Evolutionary conservation across 2,113 vertebrate species (phyloP).

Genomic region (Rafetus swinhoei): DNA sequence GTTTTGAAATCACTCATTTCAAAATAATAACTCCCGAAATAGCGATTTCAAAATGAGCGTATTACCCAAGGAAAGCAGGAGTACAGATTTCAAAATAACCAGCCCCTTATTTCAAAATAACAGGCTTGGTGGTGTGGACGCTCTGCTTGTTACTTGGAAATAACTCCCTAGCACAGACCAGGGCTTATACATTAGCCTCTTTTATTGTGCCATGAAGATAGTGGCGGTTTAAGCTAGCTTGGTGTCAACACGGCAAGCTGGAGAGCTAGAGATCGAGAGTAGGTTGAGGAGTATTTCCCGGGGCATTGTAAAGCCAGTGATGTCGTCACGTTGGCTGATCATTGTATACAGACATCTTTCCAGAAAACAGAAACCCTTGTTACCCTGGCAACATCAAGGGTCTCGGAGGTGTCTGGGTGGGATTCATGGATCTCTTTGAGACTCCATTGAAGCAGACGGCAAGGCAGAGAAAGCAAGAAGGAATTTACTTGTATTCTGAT

Average conservation of each 20-base stretch:
- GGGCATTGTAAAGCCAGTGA: neutral
- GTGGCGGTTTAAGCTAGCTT: neutral
- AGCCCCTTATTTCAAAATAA: too few species aligned
- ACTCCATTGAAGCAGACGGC: neutral
- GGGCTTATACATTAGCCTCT: neutral
- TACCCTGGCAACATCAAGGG: neutral
- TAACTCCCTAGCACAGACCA: neutral
- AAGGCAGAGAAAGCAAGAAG: neutral
- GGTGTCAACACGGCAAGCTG: neutral
- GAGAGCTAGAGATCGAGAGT: neutral
- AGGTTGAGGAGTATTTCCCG: neutral
- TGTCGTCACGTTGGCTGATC: neutral
- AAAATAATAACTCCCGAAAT: too few species aligned
- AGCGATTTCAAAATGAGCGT: too few species aligned
- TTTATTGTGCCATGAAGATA: neutral
- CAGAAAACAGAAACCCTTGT: neutral
- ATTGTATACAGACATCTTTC: neutral
- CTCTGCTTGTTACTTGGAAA: too few species aligned
- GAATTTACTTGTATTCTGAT: neutral
- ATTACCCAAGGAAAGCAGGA: too few species aligned
- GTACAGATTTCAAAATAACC: too few species aligned
- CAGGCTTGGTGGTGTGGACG: too few species aligned
- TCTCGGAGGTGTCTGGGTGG: too few species aligned
- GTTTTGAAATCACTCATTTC: too few species aligned
- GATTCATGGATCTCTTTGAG: neutral